Percentiles rank a stretch among this genome's conserved stretches.
Evolutionary conservation across 2,113 vertebrate species (phyloP).

Genomic region (Hippocampus barbouri): DNA sequence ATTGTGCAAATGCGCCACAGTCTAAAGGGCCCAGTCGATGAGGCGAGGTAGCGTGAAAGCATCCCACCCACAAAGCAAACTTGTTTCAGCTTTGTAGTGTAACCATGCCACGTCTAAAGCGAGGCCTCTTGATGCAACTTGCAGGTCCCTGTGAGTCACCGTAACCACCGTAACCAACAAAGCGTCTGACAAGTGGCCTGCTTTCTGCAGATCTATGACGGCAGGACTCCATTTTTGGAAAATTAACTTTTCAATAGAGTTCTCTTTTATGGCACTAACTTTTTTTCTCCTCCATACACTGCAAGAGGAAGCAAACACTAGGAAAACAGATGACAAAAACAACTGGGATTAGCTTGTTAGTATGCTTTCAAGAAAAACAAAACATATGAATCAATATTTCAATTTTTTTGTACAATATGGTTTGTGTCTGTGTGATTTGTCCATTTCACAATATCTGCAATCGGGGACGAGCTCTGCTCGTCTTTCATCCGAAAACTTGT

Average conservation of each 20-base stretch:
- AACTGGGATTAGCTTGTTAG: neutral
- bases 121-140: conserved; percentile 4
- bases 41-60: neutral
- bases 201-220: conserved; percentile 9
- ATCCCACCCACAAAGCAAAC: conserved; percentile 8
- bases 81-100: conserved; percentile 18
- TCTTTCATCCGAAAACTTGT: no score
- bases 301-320: no score
- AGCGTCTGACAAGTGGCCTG: conserved; percentile 21
- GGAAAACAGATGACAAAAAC: no score
- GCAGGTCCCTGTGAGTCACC: conserved; percentile 38
- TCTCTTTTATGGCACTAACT: neutral
- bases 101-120: conserved; percentile 31
- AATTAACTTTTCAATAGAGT: neutral
- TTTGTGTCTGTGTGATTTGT: no score
- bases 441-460: no score
- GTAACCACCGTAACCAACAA: conserved; percentile 17
- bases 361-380: neutral
- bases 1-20: neutral
- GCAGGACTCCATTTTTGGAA: conserved; percentile 1
- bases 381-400: no score
- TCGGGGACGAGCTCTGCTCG: no score
- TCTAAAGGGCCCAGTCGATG: neutral
- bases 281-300: neutral
- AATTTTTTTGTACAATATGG: no score